These are phyloP conservation scores for Mesoligia furuncula DNA, from an alignment of 2,888 invertebrate species.

Conservation along the genomic window DNA sequence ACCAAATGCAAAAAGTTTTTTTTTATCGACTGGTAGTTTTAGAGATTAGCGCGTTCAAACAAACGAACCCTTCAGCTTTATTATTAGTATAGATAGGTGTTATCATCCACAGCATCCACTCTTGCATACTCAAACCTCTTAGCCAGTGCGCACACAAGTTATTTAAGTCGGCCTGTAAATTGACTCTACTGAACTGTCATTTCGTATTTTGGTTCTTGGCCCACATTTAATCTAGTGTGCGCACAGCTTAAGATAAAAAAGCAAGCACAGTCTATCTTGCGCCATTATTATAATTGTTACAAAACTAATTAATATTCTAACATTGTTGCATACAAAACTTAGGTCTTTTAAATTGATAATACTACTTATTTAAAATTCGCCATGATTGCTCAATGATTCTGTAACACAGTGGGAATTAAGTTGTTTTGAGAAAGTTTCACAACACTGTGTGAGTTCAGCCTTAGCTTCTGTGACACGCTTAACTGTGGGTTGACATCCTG, in stretches of 20 bases:
- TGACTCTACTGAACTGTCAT: background rate
- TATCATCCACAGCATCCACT: slow-evolving; percentile 25
- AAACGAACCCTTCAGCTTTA: too few relatives aligned
- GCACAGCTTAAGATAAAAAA: slow-evolving; percentile 32
- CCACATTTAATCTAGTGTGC: slow-evolving; percentile 19
- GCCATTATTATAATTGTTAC: slow-evolving; percentile 31
- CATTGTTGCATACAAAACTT: slow-evolving; percentile 45
- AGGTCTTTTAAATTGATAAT: slow-evolving; percentile 58
- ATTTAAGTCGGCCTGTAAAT: background rate
- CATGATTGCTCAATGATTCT: slow-evolving; percentile 48
- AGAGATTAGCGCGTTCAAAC: too few relatives aligned
- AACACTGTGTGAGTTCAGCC: slow-evolving; percentile 27
- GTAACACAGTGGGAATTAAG: slow-evolving; percentile 35
- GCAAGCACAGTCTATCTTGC: slow-evolving; percentile 58
- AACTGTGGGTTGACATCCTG: background rate
- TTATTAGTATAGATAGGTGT: too few relatives aligned
- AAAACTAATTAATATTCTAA: slow-evolving; percentile 43
- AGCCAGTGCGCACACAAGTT: slow-evolving; percentile 24
- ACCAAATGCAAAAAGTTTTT: too few relatives aligned
- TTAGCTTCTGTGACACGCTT: slow-evolving; percentile 34
- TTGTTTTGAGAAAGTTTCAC: slow-evolving; percentile 44
- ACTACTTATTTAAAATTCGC: slow-evolving; percentile 41
- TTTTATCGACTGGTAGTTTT: too few relatives aligned
- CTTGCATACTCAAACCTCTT: slow-evolving; percentile 11
- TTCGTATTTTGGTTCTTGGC: background rate